Evolutionary conservation across 2,888 invertebrate genomes (phyloP), one percentile per base, ranked within the genome.

Genomic region (Amiota communis): DNA sequence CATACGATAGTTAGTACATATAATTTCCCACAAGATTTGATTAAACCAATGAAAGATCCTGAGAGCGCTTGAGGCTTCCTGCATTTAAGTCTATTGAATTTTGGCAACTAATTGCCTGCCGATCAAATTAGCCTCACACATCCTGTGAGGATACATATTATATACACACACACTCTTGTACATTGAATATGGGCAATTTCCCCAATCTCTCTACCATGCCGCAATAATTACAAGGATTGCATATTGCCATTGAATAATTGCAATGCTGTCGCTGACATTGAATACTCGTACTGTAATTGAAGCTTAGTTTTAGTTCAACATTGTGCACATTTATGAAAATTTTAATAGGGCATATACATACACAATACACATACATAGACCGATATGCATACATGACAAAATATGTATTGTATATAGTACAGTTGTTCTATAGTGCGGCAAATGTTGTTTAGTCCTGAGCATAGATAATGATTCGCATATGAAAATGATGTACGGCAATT

Each of bases 111-210:
- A 68, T 12, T 49, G 67, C 12, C 67, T 68, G 67, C 23, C 67
- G 53, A 68, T 68, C 67, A 53, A 68, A 68, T 68, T 68, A 68
- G 8, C 67, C 23, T 6, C 0, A 23, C 67, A 68, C 53, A 68
- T 53, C 67, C 67, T 51, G n/a, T 53, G 67, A 68, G 67, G 23
- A 68, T 68, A n/a, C n/a, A n/a, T n/a, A 68, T 68, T 53, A 68
- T 68, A 68, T 53, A 36, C 65, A 49, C 47, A 65, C 48, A 65
- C 47, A 65, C 64, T 10, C 12, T 13, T 8, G 12, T 49, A 48
- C 1, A 12, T 48, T 15, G 48, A 17, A 23, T 20, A 1, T 15
- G 12, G 2, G n/a, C 53, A 15, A 13, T 53, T 11, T 9, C 12
- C 8, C 53, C 15, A 13, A 15, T 53, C 53, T 53, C 53, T 23